Evolutionary conservation across 2,888 invertebrate genomes (phyloP), one percentile per base, ranked within the genome.

Genomic region (Bursaphelenchus okinawaensis): DNA sequence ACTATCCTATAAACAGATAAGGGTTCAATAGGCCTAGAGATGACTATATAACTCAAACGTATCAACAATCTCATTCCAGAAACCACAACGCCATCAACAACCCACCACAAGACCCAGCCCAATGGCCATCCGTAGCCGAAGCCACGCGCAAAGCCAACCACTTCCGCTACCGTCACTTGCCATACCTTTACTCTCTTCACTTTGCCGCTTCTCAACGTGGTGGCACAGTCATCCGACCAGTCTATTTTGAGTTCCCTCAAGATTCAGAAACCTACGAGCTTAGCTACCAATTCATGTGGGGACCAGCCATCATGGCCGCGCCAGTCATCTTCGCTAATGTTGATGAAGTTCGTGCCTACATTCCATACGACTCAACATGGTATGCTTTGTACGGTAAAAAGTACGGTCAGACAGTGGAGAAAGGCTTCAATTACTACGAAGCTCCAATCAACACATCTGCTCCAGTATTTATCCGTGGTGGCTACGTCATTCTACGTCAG

Each of bases 401-500:
- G 55, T 65, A 72, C 40, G 66, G 62, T 7, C 55, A 16, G 19
- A 23, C 68, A 51, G 63, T 72, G 52, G 50, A 54, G 28, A 16
- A 70, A 3, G 80, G 79, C n/a, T 69, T 65, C 62, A 68, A 66
- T 29, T 68, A 64, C 23, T 70, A 78, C 61, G 55, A 64, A 0
- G 77, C 79, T 16, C 76, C 75, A n/a, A 55, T 65, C 12, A 58
- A 69, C 3, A 70, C 67, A n/a, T 31, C 73, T 23, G 72, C 73
- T 52, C 80, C 80, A 7, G 75, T 76, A 6, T 80, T 80, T 66
- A 70, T 76, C 9, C 68, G 77, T 64, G 75, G 86, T 63, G 89
- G 89, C 26, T 84, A 85, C 50, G 86, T 89, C 22, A 74, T 89
- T 55, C 84, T 86, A 20, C 82, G 87, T 69, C 87, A 83, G 66